Evolutionary conservation across 2,888 invertebrate genomes (phyloP).

Genomic region (Shargacucullia verbasci): DNA sequence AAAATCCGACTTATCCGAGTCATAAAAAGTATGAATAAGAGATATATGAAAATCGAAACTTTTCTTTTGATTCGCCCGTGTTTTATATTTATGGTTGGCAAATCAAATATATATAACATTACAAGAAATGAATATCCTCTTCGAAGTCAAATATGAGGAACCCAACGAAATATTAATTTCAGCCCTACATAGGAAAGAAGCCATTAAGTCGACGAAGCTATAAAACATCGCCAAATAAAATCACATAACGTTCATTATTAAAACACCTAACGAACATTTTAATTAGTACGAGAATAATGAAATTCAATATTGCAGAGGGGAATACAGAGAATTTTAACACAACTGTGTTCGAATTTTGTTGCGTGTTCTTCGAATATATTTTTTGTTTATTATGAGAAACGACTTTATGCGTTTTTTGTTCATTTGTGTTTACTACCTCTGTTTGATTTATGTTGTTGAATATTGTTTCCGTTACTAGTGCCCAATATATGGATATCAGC

Average conservation of each 20-base stretch:
- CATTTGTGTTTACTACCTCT: background rate
- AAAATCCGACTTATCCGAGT: too few relatives aligned
- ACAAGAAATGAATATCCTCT: too few relatives aligned
- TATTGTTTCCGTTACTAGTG: too few relatives aligned
- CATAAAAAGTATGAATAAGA: too few relatives aligned
- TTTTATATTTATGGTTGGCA: too few relatives aligned
- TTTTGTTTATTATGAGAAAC: constrained; percentile 7
- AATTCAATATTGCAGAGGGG: constrained; percentile 41
- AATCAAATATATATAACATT: too few relatives aligned
- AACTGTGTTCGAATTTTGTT: constrained; percentile 11
- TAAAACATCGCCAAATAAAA: constrained; percentile 30
- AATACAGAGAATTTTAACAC: constrained; percentile 18
- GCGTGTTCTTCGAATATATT: constrained; percentile 14
- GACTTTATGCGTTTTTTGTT: background rate
- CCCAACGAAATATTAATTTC: constrained; percentile 17
- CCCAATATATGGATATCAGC: too few relatives aligned
- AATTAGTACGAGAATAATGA: constrained; percentile 49
- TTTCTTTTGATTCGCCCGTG: too few relatives aligned
- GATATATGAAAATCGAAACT: too few relatives aligned
- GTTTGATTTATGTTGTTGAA: too few relatives aligned
- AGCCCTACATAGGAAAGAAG: constrained; percentile 7
- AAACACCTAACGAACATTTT: constrained; percentile 42
- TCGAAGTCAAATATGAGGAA: constrained; percentile 7
- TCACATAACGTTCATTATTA: constrained; percentile 30
- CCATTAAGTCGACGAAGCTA: constrained; percentile 32